These are phyloP conservation scores for Melanotus villosus DNA, from an alignment of 2,888 invertebrate genomes.

Conservation along the genomic window DNA sequence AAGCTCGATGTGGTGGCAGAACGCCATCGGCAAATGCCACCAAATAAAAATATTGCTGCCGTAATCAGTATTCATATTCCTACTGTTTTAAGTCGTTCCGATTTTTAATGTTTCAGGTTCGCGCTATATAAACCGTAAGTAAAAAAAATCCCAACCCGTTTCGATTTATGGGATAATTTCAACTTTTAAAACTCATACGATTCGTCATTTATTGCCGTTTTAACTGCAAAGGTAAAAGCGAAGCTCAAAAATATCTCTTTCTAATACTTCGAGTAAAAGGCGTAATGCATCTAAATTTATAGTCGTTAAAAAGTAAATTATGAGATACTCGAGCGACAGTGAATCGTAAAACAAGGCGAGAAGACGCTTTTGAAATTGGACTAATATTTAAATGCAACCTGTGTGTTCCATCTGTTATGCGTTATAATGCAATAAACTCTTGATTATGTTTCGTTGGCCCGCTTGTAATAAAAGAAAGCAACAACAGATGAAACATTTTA, in stretches of 20 bases:
- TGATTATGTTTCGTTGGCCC: neutral
- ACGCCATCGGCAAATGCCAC: constrained; percentile 50
- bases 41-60: constrained; percentile 50
- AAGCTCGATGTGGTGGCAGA: constrained; percentile 54
- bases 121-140: too few species aligned
- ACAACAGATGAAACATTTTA: too few species aligned
- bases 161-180: constrained; percentile 4
- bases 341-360: constrained; percentile 36
- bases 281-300: constrained; percentile 8
- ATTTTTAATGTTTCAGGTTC: neutral
- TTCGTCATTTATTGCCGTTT: neutral
- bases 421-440: constrained; percentile 15
- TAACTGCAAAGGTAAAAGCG: neutral
- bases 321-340: constrained; percentile 19
- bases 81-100: constrained; percentile 32
- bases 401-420: constrained; percentile 11
- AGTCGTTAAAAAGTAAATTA: constrained; percentile 37
- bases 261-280: constrained; percentile 14
- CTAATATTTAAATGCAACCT: constrained; percentile 31
- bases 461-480: too few species aligned
- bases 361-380: constrained; percentile 32
- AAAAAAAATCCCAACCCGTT: too few species aligned
- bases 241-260: constrained; percentile 27
- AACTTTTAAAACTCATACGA: neutral
- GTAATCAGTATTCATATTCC: constrained; percentile 52